Evolutionary conservation across 2,113 vertebrate species (phyloP), one percentile per base, ranked within the genome.

Genomic region (Esox niger): DNA sequence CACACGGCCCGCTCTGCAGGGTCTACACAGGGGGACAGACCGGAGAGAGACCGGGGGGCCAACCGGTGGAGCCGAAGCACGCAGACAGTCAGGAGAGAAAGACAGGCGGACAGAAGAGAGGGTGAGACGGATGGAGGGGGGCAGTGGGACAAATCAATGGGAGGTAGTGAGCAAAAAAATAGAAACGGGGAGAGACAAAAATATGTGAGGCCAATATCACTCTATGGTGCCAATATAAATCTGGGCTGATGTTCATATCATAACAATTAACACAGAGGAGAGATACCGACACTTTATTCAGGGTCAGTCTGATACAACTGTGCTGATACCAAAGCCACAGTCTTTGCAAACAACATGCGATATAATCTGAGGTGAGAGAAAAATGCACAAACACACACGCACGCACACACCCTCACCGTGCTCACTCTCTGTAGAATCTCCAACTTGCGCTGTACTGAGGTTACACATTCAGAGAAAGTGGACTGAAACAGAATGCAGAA

Each of bases 401-500:
- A 43, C 0, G 26, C 33, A 43, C 21, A 25, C 23, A 13, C 0
- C 57, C 91, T 69, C 82, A 98, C 96, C 93, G 92, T 93, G 81
- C 95, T 97, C 1, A 96, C 88, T 79, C 91, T 95, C 86, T 96
- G 94, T 21, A 98, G 85, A 61, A 94, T 91, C 81, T 95, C 94
- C 35, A 98, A 84, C 88, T 98, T 99, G 67, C 95, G 94, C 56
- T 63, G 88, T 67, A 97, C 90, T 13, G 92, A 94, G 74, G 84
- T 84, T 82, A 97, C 94, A 70, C 91, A 96, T 87, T 98, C 97
- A 17, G 92, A 93, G 91, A 98, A 98, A 0, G 94, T 94, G 26
- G 95, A 96, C 38, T 98, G 96, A 79, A 98, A 97, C 65, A 99
- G 87, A 86, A 98, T 97, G 86, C 95, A 99, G 88, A 98, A 97